Percentiles rank a stretch among this genome's conserved stretches.
Conservation (phyloP, 1,140 invertebrate genomes). For the Nymphalis io region DNA sequence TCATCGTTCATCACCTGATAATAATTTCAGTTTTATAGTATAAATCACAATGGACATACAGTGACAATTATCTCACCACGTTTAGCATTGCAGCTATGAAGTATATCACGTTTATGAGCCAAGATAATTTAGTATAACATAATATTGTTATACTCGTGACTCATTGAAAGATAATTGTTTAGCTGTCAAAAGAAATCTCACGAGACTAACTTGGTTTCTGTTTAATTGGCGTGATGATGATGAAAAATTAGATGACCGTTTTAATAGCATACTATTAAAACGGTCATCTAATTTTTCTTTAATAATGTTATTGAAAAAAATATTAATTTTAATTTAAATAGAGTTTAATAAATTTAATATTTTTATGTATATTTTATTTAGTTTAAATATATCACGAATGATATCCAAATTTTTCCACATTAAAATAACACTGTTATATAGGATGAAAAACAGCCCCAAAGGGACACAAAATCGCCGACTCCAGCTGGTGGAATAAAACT, state of each 20-base stretch:
- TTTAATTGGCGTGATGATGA: background rate
- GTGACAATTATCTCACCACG: conserved; percentile 43
- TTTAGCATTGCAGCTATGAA: conserved; percentile 12
- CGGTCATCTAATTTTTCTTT: too few relatives aligned
- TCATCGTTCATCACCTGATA: conserved; percentile 4
- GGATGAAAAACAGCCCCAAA: conserved; percentile 64
- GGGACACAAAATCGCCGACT: conserved; percentile 77
- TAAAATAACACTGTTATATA: conserved; percentile 28
- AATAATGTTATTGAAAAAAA: too few relatives aligned
- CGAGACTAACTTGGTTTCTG: background rate
- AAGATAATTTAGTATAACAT: conserved; percentile 9
- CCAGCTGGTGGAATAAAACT: conserved; percentile 85
- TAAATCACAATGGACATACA: conserved; percentile 37
- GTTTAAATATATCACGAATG: too few relatives aligned
- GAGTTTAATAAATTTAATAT: too few relatives aligned
- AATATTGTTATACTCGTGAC: conserved; percentile 14
- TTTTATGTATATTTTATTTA: too few relatives aligned
- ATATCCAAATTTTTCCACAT: too few relatives aligned
- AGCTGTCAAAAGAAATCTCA: background rate
- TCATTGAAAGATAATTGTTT: background rate
- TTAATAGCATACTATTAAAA: too few relatives aligned
- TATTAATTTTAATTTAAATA: too few relatives aligned
- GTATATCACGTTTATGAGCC: background rate
- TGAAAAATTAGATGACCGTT: too few relatives aligned
- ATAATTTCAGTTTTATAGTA: conserved; percentile 13